Percentiles rank a stretch among this genome's conserved stretches.
These are phyloP conservation scores for Alcedo atthis DNA, from an alignment of 2,797 vertebrate genomes.

Conservation along the genomic window DNA sequence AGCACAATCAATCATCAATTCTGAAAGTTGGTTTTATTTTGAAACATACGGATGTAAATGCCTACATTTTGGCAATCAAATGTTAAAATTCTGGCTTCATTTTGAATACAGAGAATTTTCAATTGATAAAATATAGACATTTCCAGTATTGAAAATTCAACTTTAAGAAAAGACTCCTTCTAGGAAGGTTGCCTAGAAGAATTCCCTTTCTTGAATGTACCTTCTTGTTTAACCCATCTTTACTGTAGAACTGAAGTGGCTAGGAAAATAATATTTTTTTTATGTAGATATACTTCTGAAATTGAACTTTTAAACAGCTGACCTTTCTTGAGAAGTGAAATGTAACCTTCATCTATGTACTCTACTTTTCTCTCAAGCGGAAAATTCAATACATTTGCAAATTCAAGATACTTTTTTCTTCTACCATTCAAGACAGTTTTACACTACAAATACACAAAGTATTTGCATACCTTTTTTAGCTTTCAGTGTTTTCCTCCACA, in stretches of 20 bases:
- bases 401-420: not conserved
- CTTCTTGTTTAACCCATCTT: not conserved
- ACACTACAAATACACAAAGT: not conserved
- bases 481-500: slow-evolving; percentile 82
- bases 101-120: not conserved
- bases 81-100: not conserved
- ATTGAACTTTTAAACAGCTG: not conserved
- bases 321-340: not conserved
- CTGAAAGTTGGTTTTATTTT: not conserved
- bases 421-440: not conserved
- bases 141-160: not conserved
- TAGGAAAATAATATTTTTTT: not conserved
- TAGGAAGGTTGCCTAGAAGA: not conserved
- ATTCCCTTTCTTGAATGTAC: not conserved
- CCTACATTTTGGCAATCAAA: not conserved
- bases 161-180: not conserved
- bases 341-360: not conserved
- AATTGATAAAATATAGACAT: not conserved
- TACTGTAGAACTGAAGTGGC: not conserved
- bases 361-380: not conserved
- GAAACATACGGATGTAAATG: not conserved
- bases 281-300: not conserved
- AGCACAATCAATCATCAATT: not conserved
- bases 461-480: slow-evolving; percentile 75
- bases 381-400: not conserved